These are phyloP conservation scores for Leucoma salicis DNA, from an alignment of 2,888 invertebrate genomes.

Conservation along the genomic window DNA sequence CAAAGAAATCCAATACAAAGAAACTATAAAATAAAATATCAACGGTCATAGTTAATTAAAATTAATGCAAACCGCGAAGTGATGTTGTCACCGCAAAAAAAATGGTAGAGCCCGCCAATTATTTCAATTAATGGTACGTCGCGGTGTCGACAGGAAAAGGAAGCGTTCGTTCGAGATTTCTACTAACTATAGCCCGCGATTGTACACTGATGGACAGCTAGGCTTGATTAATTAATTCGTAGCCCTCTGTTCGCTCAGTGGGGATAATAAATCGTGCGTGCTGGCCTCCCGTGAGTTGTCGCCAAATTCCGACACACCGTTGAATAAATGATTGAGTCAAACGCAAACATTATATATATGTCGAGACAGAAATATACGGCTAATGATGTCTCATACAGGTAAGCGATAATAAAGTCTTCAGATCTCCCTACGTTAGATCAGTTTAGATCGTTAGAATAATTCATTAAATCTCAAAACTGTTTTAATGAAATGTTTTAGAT, in stretches of 20 bases:
- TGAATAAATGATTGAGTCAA: constrained; percentile 77
- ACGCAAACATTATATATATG: constrained; percentile 69
- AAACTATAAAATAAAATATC: constrained; percentile 16
- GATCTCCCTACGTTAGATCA: constrained; percentile 62
- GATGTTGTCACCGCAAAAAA: constrained; percentile 70
- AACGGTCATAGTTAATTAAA: constrained; percentile 39
- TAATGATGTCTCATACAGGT: constrained; percentile 79
- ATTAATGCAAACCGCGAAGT: constrained; percentile 48
- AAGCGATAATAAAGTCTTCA: constrained; percentile 75
- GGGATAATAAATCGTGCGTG: constrained; percentile 76
- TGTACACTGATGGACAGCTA: constrained; percentile 75
- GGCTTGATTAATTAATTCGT: constrained; percentile 79
- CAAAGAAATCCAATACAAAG: constrained; percentile 31
- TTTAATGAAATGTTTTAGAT: constrained; percentile 12
- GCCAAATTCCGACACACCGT: constrained; percentile 57
- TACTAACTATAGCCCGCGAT: constrained; percentile 67
- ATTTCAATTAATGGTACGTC: constrained; percentile 78
- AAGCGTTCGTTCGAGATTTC: constrained; percentile 54
- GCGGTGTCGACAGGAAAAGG: constrained; percentile 74
- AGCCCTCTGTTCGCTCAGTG: constrained; percentile 60
- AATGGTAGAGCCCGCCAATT: constrained; percentile 68
- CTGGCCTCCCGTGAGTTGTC: constrained; percentile 78
- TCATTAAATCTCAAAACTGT: constrained; percentile 45
- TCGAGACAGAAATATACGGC: constrained; percentile 69
- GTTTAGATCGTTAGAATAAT: constrained; percentile 57